phyloP scores from a whole-genome alignment of 1,140 invertebrate genomes.

The Lamellibrachia luymesi region DNA sequence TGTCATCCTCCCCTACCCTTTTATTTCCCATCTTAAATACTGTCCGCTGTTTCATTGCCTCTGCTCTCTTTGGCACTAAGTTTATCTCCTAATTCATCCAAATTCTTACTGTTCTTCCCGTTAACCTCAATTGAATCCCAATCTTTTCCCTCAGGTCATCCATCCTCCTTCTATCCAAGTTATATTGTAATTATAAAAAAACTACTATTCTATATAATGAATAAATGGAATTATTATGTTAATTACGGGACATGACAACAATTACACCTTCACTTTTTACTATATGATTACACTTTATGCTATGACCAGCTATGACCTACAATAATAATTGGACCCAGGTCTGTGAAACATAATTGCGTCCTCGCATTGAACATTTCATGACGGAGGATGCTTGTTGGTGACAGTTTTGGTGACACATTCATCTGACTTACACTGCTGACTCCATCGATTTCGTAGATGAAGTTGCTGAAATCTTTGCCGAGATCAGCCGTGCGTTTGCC shows the following conservation, averaged over 20 bases:
- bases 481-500: background rate
- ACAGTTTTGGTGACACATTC: background rate
- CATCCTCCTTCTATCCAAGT: too few relatives aligned
- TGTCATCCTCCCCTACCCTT: too few relatives aligned
- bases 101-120: too few relatives aligned
- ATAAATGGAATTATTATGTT: background rate
- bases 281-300: background rate
- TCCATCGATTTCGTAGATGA: background rate
- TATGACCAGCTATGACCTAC: background rate
- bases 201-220: background rate
- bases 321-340: background rate
- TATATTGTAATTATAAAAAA: too few relatives aligned
- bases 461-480: background rate
- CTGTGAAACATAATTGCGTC: background rate
- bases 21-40: too few relatives aligned
- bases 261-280: background rate
- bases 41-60: too few relatives aligned
- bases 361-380: background rate
- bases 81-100: too few relatives aligned
- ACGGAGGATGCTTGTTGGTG: background rate
- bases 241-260: background rate
- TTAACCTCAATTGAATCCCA: too few relatives aligned
- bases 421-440: background rate
- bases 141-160: too few relatives aligned
- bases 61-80: too few relatives aligned